Conservation (phyloP, 1,140 invertebrate species). For the Halictus rubicundus region DNA sequence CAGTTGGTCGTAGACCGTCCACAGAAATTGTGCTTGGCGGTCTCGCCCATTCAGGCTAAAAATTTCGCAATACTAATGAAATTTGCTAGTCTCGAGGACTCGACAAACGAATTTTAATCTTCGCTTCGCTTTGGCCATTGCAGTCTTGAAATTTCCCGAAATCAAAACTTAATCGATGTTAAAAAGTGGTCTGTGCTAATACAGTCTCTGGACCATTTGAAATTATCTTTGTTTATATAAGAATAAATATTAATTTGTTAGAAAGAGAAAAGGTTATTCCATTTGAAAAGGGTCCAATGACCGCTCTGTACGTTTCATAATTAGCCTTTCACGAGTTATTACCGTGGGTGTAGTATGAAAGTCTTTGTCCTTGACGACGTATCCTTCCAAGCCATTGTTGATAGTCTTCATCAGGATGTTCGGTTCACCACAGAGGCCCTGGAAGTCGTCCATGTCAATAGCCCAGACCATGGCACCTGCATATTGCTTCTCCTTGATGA, state of each 20-base stretch:
- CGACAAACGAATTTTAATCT: too few relatives aligned
- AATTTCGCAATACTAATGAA: conserved; percentile 21
- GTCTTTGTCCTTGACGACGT: conserved; percentile 86
- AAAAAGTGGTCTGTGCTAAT: too few relatives aligned
- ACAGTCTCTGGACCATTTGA: too few relatives aligned
- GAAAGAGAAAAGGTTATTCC: too few relatives aligned
- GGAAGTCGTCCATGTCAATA: conserved; percentile 93
- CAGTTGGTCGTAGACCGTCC: conserved; percentile 7
- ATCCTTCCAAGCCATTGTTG: conserved; percentile 87
- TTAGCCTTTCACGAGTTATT: conserved; percentile 45
- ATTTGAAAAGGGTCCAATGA: too few relatives aligned
- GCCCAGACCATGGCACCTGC: conserved; percentile 95
- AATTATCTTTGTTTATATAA: too few relatives aligned
- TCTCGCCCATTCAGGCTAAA: conserved; percentile 86
- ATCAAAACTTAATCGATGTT: too few relatives aligned
- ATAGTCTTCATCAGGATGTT: conserved; percentile 88
- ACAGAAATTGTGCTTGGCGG: conserved; percentile 84
- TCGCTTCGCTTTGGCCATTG: too few relatives aligned
- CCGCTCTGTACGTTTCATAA: too few relatives aligned
- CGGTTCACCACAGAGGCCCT: conserved; percentile 87
- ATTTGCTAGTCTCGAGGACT: too few relatives aligned
- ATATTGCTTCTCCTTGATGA: conserved; percentile 89
- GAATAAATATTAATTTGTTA: too few relatives aligned
- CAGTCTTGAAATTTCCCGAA: too few relatives aligned
- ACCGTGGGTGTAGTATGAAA: conserved; percentile 86